Percentiles rank a stretch among this genome's conserved stretches.
These are phyloP conservation scores for Ectemnius lituratus DNA, from an alignment of 2,888 invertebrate species.

Conservation along the genomic window DNA sequence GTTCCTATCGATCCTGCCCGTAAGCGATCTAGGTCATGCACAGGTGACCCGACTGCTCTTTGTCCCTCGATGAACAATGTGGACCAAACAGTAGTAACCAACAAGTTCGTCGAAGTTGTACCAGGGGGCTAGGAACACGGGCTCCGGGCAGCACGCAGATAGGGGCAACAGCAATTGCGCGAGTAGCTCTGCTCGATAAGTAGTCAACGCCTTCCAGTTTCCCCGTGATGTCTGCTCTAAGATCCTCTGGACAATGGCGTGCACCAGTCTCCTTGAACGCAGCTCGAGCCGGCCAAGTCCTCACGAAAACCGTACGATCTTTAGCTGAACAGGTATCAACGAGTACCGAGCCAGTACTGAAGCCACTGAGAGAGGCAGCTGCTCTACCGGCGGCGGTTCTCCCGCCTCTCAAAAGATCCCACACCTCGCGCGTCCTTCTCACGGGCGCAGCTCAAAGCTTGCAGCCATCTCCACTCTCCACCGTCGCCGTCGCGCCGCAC, in stretches of 20 bases:
- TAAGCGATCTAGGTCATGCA: no score
- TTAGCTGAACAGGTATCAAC: constrained; percentile 16
- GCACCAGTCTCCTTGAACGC: constrained; percentile 1
- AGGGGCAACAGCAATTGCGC: no score
- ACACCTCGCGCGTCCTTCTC: background rate
- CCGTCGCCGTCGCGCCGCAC: background rate
- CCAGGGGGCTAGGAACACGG: no score
- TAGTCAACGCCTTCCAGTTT: no score
- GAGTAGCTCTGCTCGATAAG: no score
- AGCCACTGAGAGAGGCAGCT: constrained; percentile 15
- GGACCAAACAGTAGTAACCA: no score
- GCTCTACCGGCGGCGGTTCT: background rate
- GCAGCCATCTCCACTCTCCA: background rate
- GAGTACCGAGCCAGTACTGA: constrained; percentile 36
- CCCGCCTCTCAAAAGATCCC: background rate
- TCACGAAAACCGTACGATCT: constrained; percentile 5
- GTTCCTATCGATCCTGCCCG: no score
- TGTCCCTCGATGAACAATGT: no score
- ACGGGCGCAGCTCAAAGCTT: background rate
- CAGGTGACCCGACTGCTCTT: no score
- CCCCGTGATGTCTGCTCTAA: no score
- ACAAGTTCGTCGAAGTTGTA: no score
- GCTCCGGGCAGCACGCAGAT: no score
- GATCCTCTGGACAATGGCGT: constrained; percentile 1
- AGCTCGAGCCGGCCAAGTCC: background rate